phyloP scores from a whole-genome alignment of 2,113 vertebrate species.

The Dicerorhinus sumatrensis region DNA sequence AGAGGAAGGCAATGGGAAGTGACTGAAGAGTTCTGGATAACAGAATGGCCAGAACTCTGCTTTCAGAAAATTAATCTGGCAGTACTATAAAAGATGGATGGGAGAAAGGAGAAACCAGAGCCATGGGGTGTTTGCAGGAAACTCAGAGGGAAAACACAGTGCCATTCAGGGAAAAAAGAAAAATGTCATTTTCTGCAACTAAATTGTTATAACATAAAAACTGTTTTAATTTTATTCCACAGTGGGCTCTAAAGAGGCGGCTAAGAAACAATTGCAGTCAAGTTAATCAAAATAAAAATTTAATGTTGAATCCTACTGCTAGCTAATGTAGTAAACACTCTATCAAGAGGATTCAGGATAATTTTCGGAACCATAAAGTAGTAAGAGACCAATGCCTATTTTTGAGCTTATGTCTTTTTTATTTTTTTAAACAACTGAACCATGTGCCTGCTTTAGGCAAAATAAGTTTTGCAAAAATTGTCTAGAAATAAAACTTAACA shows the following conservation, averaged over 20 bases:
- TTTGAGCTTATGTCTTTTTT: slow-evolving; percentile 39
- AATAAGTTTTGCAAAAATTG: slow-evolving; percentile 65
- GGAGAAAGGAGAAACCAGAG: neutral
- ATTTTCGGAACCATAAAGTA: slow-evolving; percentile 49
- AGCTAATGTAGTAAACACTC: slow-evolving; percentile 27
- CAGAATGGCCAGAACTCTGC: neutral
- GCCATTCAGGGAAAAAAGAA: slow-evolving; percentile 22
- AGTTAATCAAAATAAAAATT: slow-evolving; percentile 77
- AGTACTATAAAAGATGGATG: neutral
- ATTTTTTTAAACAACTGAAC: slow-evolving; percentile 51
- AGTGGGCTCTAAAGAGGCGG: slow-evolving; percentile 67
- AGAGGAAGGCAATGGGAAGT: neutral
- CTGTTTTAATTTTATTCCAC: slow-evolving; percentile 78
- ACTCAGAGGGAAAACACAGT: neutral
- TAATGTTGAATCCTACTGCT: slow-evolving; percentile 54
- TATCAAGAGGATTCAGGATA: slow-evolving; percentile 57
- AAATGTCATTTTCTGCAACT: slow-evolving; percentile 61
- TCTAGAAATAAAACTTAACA: slow-evolving; percentile 67
- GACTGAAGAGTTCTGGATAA: neutral
- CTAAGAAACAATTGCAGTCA: slow-evolving; percentile 54
- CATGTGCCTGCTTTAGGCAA: slow-evolving; percentile 66
- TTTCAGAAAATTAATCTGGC: neutral
- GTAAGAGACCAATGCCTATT: slow-evolving; percentile 14
- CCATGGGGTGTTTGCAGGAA: neutral
- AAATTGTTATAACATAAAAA: slow-evolving; percentile 73